A percentile compares a stretch with the other conserved stretches of the same genome.
Conservation (phyloP, 2,113 vertebrate species). For the Trogon melanurus region DNA sequence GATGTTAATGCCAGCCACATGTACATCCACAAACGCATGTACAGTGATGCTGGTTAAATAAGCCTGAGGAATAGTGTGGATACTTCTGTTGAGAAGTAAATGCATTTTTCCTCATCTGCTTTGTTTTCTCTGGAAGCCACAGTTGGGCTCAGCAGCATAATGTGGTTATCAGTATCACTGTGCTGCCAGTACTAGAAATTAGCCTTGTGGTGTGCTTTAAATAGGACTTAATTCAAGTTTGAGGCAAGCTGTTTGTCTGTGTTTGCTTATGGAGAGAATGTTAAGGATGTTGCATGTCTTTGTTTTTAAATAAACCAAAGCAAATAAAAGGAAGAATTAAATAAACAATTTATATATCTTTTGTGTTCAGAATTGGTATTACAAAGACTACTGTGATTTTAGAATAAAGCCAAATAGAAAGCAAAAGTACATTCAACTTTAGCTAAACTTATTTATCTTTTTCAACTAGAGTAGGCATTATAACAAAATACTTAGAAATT, state of each 20-base stretch:
- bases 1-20: neutral
- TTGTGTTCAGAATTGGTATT: conserved; percentile 5
- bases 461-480: neutral
- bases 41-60: neutral
- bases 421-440: neutral
- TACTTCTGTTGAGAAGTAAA: neutral
- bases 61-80: neutral
- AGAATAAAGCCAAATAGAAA: conserved; percentile 10
- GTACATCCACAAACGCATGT: neutral
- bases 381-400: neutral
- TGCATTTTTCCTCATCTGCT: conserved; percentile 12
- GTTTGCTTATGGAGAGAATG: conserved; percentile 30
- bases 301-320: conserved; percentile 53
- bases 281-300: conserved; percentile 1
- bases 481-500: neutral
- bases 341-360: neutral
- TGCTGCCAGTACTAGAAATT: conserved; percentile 41
- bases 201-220: conserved; percentile 51
- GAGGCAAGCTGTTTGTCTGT: conserved; percentile 41
- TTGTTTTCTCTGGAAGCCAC: conserved; percentile 37
- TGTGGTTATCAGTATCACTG: conserved; percentile 48
- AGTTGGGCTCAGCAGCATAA: neutral
- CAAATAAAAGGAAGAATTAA: conserved; percentile 38
- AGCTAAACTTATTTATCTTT: neutral
- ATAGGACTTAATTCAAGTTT: conserved; percentile 46